Base-by-base conservation (phyloP, 2,113 vertebrate genomes). In the Oreocharis arfaki region DNA sequence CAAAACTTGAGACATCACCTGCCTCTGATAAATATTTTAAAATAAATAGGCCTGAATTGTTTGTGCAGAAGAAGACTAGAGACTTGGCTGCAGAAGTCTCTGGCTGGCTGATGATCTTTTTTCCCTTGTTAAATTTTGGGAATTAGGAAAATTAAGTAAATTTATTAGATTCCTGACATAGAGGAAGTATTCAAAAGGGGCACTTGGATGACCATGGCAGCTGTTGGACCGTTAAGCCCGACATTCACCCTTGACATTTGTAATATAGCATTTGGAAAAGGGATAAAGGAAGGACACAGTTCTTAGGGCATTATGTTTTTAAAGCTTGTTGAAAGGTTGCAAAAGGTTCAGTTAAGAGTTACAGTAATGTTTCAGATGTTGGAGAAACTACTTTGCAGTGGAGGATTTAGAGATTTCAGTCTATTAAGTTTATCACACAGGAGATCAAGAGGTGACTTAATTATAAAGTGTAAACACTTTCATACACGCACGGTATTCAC, bases 371-470 rank as follows among this genome's bases (percentile, higher is more conserved):
- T 92, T 87, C 73, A 64, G 53, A 74, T 89, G 49, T 65, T 84
- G 65, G 57, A 84, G 86, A 92, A 95, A 44, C 74, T 95, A 28
- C 83, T 93, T 86, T 90, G 35, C 64, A 64, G 52, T 63, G 56
- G 49, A 70, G 65, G 70, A 82, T 95, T 93, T 87, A 65, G 71
- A 88, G 75, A 90, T 93, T 84, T 87, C 60, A 81, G 6, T 90
- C 90, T 86, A 56, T 91, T 88, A 69, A 80, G 61, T 86, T 90
- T 93, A 84, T 89, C 86, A 55, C 68, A 56, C 6, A 32, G 76
- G 55, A 78, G 85, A 95, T 95, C 86, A 92, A 90, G 81, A 92
- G 89, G 90, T 95, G 93, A 89, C 84, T 80, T 90, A 87, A 80
- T 96, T 90, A 87, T 86, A 59, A 92, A 80, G 79, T 81, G 57